These are phyloP conservation scores for Aulostomus chinensis DNA, from an alignment of 2,797 vertebrate species.

Conservation along the genomic window DNA sequence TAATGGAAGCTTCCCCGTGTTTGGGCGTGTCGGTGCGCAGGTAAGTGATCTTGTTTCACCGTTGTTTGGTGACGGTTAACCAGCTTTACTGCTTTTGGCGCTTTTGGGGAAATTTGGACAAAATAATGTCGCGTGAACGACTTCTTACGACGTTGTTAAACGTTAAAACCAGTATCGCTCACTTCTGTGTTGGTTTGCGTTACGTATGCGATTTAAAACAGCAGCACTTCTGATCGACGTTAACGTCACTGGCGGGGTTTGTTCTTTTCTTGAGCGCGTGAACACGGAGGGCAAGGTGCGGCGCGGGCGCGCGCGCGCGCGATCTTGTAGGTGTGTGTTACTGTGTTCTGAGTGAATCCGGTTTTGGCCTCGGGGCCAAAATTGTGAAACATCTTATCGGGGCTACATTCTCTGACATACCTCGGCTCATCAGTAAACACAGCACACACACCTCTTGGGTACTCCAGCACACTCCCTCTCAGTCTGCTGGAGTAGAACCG, in stretches of 20 bases:
- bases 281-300: too few species aligned
- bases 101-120: too few species aligned
- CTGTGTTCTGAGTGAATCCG: not conserved
- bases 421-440: slow-evolving; percentile 39
- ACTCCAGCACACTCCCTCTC: slow-evolving; percentile 7
- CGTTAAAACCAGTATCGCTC: too few species aligned
- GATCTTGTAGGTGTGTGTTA: not conserved
- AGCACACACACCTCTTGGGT: slow-evolving; percentile 6
- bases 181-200: too few species aligned
- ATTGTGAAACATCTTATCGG: slow-evolving; percentile 42
- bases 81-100: too few species aligned
- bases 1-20: not conserved
- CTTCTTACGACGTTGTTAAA: too few species aligned
- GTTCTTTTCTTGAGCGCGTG: too few species aligned
- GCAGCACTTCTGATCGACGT: too few species aligned
- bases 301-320: too few species aligned
- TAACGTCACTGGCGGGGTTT: too few species aligned
- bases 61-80: slow-evolving; percentile 4
- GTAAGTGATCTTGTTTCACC: slow-evolving; percentile 31
- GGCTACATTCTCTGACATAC: slow-evolving; percentile 67
- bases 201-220: too few species aligned
- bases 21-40: slow-evolving; percentile 55
- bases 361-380: slow-evolving; percentile 20
- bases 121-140: too few species aligned
- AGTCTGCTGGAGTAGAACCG: slow-evolving; percentile 1